Evolutionary conservation across 2,113 vertebrate species (phyloP), one percentile per base, ranked within the genome.

Genomic region (Tachuris rubrigastra): DNA sequence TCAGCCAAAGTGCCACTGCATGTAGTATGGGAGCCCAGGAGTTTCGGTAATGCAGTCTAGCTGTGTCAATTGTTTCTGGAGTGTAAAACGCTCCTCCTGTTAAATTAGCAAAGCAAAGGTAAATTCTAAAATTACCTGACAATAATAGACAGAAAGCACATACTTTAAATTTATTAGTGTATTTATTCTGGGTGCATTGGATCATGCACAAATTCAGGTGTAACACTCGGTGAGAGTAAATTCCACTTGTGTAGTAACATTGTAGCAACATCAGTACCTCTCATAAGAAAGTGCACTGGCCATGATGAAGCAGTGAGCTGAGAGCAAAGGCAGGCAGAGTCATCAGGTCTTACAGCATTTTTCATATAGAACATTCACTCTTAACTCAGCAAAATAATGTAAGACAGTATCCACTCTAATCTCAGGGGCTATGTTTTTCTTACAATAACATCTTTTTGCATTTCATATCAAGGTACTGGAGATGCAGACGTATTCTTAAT

Each of bases 21-120:
- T 99, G 99, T 12, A 99, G 97, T 85, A 99, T 98, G 7, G 99
- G 99, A 55, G 99, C 99, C 99, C 99, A 99, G 4, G 99, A 99
- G 96, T 98, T 98, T 31, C 99, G 99, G 91, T 99, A 99, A 96
- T 99, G 99, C 76, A 99, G 97, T 62, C 99, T 98, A 6, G 99
- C 99, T 37, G 98, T 99, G 94, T 99, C 99, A 89, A 99, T 99
- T 18, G 99, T 99, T 98, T 99, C 99, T 14, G 99, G 99, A 67
- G 99, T 99, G 93, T 99, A 99, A 98, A 99, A 99, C 2, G 99
- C 99, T 91, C 99, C 99, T 77, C 99, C 99, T 99, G 93, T 74
- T 66, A 97, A 92, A 89, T 60, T 68, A 94, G 63, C 47, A 92
- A 87, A 90, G 42, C 24, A 94, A 94, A 87, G 21, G 25, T n/a